These are phyloP conservation scores for Hystrix cristata DNA, from an alignment of 2,113 vertebrate genomes.

Conservation along the genomic window DNA sequence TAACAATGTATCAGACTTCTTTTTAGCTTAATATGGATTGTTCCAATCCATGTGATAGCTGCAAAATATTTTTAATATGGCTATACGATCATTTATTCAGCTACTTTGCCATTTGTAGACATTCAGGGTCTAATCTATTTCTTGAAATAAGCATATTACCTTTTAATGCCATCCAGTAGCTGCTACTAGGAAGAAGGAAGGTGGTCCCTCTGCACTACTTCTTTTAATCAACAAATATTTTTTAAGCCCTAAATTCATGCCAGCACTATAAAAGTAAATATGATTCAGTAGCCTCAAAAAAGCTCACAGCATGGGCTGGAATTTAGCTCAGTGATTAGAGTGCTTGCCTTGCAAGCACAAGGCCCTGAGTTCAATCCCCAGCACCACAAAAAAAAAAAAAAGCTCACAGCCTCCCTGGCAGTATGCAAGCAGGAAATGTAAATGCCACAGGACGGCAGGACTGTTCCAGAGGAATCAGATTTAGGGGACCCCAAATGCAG, in stretches of 20 bases:
- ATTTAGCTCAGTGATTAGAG: too few species aligned
- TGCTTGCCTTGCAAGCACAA: too few species aligned
- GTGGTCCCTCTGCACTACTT: neutral
- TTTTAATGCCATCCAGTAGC: neutral
- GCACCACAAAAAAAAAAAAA: too few species aligned
- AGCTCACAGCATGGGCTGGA: neutral
- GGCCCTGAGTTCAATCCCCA: too few species aligned
- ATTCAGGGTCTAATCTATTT: neutral
- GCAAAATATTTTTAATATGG: constrained; percentile 11
- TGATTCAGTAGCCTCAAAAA: neutral
- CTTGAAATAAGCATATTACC: neutral
- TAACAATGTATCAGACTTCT: neutral
- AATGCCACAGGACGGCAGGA: neutral
- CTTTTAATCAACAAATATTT: neutral
- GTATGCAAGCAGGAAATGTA: neutral
- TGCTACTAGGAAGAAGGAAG: neutral
- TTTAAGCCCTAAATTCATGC: neutral
- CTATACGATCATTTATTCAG: constrained; percentile 7
- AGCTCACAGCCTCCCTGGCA: neutral
- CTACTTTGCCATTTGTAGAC: neutral
- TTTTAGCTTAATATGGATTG: neutral
- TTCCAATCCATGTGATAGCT: neutral
- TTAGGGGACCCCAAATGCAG: neutral
- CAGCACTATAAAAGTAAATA: neutral
- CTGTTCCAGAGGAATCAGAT: neutral